A percentile compares a stretch with the other conserved stretches of the same genome.
phyloP scores from a whole-genome alignment of 1,140 invertebrate species.

The Polypedilum pembai region DNA sequence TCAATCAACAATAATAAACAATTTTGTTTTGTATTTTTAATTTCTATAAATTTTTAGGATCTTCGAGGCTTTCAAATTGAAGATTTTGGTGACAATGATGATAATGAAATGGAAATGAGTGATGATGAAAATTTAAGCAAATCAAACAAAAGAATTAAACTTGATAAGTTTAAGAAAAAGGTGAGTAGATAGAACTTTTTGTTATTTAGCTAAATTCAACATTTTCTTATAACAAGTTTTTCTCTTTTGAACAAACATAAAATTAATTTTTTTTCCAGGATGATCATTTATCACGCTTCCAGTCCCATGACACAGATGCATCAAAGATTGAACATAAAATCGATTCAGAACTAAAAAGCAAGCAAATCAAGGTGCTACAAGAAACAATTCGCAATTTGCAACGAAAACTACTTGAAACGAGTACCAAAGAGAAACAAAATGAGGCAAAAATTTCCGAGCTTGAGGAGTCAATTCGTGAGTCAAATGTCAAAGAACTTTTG shows the following conservation, averaged over 20 bases:
- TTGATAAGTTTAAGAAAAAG: constrained; percentile 38
- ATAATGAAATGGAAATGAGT: constrained; percentile 44
- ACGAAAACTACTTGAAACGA: constrained; percentile 59
- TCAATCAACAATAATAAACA: too few species aligned
- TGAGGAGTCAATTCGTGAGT: constrained; percentile 48
- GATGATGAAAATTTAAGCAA: constrained; percentile 43
- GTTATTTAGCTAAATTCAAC: too few species aligned
- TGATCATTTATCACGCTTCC: constrained; percentile 62
- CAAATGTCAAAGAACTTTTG: constrained; percentile 37
- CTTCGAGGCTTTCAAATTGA: constrained; percentile 69
- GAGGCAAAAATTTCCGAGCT: constrained; percentile 53
- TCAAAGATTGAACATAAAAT: constrained; percentile 52
- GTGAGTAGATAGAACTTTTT: too few species aligned
- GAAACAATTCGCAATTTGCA: constrained; percentile 76
- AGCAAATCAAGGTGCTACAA: constrained; percentile 48
- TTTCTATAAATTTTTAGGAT: constrained; percentile 47
- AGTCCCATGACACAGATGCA: constrained; percentile 78
- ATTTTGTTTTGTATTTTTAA: background rate
- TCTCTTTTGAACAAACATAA: too few species aligned
- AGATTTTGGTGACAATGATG: constrained; percentile 36
- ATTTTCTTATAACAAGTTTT: too few species aligned
- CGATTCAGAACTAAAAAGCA: constrained; percentile 46
- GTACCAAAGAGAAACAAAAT: constrained; percentile 54
- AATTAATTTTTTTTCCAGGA: constrained; percentile 60
- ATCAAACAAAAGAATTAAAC: constrained; percentile 37